Evolutionary conservation across 2,113 vertebrate species (phyloP).

Genomic region (Tragelaphus imberbis): DNA sequence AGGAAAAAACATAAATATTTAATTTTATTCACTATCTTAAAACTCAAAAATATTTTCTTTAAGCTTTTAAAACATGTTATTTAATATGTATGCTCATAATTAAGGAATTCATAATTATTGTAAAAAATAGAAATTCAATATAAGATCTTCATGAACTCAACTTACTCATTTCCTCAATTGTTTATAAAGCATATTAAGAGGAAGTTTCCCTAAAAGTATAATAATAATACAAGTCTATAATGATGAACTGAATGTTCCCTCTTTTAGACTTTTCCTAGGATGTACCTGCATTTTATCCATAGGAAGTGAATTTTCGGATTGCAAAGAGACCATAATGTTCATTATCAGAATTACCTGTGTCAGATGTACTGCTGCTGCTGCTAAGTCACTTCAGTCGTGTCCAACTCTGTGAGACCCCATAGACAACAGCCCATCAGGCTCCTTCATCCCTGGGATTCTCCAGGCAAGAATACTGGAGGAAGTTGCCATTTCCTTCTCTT

Average conservation of each 20-base stretch:
- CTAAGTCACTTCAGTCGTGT: accelerated
- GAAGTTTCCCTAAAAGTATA: neutral
- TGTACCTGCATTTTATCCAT: neutral
- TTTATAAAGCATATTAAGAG: neutral
- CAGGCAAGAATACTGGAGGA: neutral
- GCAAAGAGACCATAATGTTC: neutral
- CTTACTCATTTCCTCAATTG: neutral
- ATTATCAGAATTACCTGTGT: neutral
- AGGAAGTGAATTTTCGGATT: neutral
- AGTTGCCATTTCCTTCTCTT: neutral
- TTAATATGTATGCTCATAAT: neutral
- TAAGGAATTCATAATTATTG: neutral
- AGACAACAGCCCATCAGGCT: neutral
- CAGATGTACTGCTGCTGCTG: neutral
- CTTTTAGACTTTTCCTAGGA: neutral
- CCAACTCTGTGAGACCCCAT: accelerated
- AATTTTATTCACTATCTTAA: neutral
- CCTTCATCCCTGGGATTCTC: neutral
- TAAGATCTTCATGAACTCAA: neutral
- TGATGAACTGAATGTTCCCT: neutral
- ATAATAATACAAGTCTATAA: neutral
- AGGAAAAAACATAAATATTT: neutral
- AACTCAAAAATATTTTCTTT: neutral
- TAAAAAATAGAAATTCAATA: neutral
- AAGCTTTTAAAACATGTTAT: neutral